These are phyloP conservation scores for Phoxinus phoxinus DNA, from an alignment of 2,113 vertebrate genomes.

Conservation along the genomic window DNA sequence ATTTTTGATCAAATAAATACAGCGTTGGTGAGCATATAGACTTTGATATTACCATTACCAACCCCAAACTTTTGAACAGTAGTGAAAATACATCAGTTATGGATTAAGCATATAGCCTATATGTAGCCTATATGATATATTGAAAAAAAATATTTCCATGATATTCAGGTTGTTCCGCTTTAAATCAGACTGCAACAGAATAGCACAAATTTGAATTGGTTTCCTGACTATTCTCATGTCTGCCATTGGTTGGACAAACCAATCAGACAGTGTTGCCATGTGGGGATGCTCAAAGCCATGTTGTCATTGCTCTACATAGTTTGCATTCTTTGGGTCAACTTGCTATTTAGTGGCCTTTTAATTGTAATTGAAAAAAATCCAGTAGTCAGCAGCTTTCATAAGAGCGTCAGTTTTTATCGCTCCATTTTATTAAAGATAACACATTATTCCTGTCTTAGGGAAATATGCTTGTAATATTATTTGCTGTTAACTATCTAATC, in stretches of 20 bases:
- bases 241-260: neutral
- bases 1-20: neutral
- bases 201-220: neutral
- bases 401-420: neutral
- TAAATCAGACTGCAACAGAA: neutral
- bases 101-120: too few relatives aligned
- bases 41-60: neutral
- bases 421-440: neutral
- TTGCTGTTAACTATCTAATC: conserved; percentile 7
- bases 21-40: neutral
- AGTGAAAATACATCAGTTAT: neutral
- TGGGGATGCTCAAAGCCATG: neutral
- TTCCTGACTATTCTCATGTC: neutral
- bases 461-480: neutral
- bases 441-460: neutral
- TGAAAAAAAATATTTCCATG: neutral
- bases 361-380: neutral
- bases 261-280: neutral
- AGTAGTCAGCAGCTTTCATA: neutral
- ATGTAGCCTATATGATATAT: neutral
- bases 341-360: neutral
- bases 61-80: neutral
- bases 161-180: too few relatives aligned
- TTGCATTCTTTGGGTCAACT: neutral
- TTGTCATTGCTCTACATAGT: neutral